Percentiles rank a stretch among this genome's conserved stretches.
Conservation (phyloP, 2,888 invertebrate genomes). For the Agriopis marginaria region DNA sequence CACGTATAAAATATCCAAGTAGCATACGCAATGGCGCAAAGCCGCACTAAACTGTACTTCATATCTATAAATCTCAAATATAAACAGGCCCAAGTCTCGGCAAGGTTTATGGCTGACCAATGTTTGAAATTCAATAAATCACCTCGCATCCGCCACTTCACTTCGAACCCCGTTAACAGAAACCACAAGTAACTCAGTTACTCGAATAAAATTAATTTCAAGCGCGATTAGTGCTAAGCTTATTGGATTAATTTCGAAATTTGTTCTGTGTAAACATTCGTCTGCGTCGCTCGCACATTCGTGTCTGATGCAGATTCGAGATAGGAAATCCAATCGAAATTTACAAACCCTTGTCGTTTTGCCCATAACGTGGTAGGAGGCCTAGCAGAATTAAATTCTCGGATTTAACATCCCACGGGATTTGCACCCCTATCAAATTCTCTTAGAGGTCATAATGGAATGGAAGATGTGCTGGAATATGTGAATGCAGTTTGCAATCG, state of each 20-base stretch:
- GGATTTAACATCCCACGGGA: conserved; percentile 50
- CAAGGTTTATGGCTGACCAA: conserved; percentile 69
- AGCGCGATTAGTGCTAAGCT: conserved; percentile 62
- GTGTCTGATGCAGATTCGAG: conserved; percentile 72
- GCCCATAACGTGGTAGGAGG: conserved; percentile 83
- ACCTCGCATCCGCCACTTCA: conserved; percentile 76
- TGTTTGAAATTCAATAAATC: conserved; percentile 79
- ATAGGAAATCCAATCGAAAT: conserved; percentile 83
- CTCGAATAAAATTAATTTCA: conserved; percentile 63
- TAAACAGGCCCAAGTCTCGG: conserved; percentile 70
- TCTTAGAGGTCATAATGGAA: conserved; percentile 59
- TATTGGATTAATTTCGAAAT: conserved; percentile 78
- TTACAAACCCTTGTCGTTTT: conserved; percentile 83
- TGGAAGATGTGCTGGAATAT: conserved; percentile 56
- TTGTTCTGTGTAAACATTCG: conserved; percentile 76
- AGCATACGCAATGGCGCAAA: conserved; percentile 57
- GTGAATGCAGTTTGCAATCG: conserved; percentile 79
- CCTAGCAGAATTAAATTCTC: conserved; percentile 79
- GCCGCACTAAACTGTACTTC: conserved; percentile 62
- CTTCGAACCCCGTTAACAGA: conserved; percentile 59
- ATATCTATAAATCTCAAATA: conserved; percentile 73
- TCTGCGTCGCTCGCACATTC: conserved; percentile 74
- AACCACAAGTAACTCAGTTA: conserved; percentile 55
- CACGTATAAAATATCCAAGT: conserved; percentile 23
- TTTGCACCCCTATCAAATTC: conserved; percentile 55